These are phyloP conservation scores for Panagrolaimus sp. DNA, from an alignment of 1,140 invertebrate species.

Conservation along the genomic window DNA sequence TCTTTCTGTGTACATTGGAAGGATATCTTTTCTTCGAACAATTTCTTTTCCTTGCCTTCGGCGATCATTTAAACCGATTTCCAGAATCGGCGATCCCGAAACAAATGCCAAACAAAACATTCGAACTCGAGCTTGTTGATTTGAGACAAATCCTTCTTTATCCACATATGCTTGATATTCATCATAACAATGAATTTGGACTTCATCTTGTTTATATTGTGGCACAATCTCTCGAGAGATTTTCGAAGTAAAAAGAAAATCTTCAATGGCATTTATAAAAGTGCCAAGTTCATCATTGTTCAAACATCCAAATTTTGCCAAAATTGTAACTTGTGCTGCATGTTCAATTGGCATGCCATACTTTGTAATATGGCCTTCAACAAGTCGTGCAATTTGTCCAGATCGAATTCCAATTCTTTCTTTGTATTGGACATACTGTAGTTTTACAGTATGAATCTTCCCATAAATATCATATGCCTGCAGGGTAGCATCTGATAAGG, in stretches of 20 bases:
- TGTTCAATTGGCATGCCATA: slow-evolving; percentile 92
- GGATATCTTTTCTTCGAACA: slow-evolving; percentile 95
- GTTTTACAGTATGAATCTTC: slow-evolving; percentile 96
- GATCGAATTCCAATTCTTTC: slow-evolving; percentile 90
- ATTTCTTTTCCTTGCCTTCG: slow-evolving; percentile 90
- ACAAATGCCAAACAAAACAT: slow-evolving; percentile 89
- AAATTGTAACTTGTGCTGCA: slow-evolving; percentile 79
- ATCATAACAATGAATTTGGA: slow-evolving; percentile 76
- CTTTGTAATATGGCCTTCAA: slow-evolving; percentile 84
- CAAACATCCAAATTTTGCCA: slow-evolving; percentile 88
- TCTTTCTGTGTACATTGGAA: slow-evolving; percentile 96
- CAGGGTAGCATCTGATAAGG: slow-evolving; percentile 51
- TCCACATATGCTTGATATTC: slow-evolving; percentile 90
- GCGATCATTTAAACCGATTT: slow-evolving; percentile 94
- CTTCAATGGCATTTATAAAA: slow-evolving; percentile 82
- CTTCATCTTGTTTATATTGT: slow-evolving; percentile 94
- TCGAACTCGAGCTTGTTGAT: slow-evolving; percentile 87
- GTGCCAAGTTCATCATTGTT: slow-evolving; percentile 81
- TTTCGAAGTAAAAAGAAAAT: slow-evolving; percentile 75
- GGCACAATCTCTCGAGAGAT: slow-evolving; percentile 81
- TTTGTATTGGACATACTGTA: slow-evolving; percentile 97
- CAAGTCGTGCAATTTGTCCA: slow-evolving; percentile 57
- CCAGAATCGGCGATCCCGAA: slow-evolving; percentile 82
- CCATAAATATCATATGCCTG: slow-evolving; percentile 78
- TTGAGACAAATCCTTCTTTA: slow-evolving; percentile 74